phyloP scores from a whole-genome alignment of 2,888 invertebrate species.

The Calameuta filiformis region DNA sequence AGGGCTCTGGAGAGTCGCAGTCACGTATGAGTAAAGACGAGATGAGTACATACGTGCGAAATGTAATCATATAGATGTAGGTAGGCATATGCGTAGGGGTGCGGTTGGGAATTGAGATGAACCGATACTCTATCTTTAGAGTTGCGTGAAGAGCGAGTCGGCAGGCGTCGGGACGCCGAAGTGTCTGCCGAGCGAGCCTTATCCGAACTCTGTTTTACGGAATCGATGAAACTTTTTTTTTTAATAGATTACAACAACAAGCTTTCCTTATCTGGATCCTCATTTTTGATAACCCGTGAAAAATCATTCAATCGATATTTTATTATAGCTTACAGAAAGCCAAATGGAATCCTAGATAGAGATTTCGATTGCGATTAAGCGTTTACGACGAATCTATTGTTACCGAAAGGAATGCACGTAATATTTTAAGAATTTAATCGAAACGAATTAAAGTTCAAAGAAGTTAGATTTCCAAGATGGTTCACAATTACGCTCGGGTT shows the following conservation, averaged over 20 bases:
- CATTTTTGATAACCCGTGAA: not conserved
- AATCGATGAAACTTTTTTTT: not conserved
- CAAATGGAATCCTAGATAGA: not conserved
- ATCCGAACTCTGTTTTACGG: conserved; percentile 30
- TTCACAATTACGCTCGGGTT: not conserved
- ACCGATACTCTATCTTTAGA: conserved; percentile 31
- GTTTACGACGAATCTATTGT: not conserved
- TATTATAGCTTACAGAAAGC: not conserved
- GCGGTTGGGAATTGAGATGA: not conserved
- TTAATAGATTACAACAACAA: not conserved
- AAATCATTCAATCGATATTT: not conserved
- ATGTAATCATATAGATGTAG: not conserved
- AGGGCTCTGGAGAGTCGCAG: not conserved
- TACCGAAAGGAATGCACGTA: not conserved
- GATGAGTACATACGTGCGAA: not conserved
- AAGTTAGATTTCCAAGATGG: not conserved
- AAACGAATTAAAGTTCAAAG: not conserved
- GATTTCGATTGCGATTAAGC: not conserved
- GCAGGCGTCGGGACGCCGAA: conserved; percentile 31
- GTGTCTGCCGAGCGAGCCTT: conserved; percentile 37
- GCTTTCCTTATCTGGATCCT: not conserved
- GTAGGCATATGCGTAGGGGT: not conserved
- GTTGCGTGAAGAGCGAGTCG: not conserved
- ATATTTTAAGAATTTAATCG: not conserved
- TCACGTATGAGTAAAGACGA: not conserved